These are phyloP conservation scores for Probosciger aterrimus DNA, from an alignment of 2,113 vertebrate genomes.

Conservation along the genomic window DNA sequence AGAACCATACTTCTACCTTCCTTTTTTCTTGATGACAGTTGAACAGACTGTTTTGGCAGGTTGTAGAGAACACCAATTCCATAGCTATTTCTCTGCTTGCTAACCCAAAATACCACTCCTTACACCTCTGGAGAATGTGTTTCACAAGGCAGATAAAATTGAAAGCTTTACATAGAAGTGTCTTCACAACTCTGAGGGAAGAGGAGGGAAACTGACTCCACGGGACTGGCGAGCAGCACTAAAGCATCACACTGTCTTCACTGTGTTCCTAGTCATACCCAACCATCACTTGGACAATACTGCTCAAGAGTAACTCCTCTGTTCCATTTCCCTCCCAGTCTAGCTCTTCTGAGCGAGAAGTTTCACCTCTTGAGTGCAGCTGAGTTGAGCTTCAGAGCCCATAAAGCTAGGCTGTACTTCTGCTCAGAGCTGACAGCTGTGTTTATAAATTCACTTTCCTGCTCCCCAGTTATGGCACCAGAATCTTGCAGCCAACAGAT, in stretches of 20 bases:
- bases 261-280: not conserved
- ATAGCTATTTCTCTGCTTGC: not conserved
- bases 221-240: not conserved
- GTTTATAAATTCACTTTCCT: not conserved
- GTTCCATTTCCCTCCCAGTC: not conserved
- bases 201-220: not conserved
- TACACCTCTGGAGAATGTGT: not conserved
- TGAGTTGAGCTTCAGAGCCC: not conserved
- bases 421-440: not conserved
- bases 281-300: not conserved
- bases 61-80: not conserved
- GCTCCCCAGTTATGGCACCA: not conserved
- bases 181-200: not conserved
- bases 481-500: not conserved
- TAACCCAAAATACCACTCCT: not conserved
- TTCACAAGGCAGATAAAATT: not conserved
- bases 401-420: not conserved
- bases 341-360: not conserved
- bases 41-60: not conserved
- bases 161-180: not conserved
- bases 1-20: not conserved
- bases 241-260: not conserved
- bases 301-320: not conserved
- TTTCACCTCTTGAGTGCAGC: not conserved
- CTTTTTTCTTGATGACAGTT: not conserved